Evolutionary conservation across 2,888 invertebrate species (phyloP).

Genomic region (Drosophila meridiana): DNA sequence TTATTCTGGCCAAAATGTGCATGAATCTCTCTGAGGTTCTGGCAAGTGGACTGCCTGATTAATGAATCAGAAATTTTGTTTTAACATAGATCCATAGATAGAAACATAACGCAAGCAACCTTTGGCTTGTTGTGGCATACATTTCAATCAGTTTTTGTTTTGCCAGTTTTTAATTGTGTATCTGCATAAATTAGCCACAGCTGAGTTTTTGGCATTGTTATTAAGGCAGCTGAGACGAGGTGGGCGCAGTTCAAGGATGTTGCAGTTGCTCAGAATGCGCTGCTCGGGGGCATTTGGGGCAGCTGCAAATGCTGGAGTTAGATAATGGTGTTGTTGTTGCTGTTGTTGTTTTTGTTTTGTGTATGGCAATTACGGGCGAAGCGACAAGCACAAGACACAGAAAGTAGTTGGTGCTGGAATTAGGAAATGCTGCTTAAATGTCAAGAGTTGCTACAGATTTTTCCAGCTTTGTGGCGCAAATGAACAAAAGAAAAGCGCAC

Average conservation of each 20-base stretch:
- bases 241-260: conserved; percentile 63
- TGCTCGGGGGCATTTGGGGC: conserved; percentile 45
- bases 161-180: conserved; percentile 33
- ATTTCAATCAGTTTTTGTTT: conserved; percentile 35
- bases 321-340: conserved; percentile 62
- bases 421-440: conserved; percentile 76
- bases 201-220: conserved; percentile 64
- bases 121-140: conserved; percentile 37
- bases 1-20: conserved; percentile 51
- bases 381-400: conserved; percentile 42
- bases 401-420: conserved; percentile 68
- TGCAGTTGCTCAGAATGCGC: conserved; percentile 49
- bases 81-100: conserved; percentile 31
- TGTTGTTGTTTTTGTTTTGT: background rate
- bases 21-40: conserved; percentile 27
- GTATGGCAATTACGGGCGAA: conserved; percentile 44
- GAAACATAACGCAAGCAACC: conserved; percentile 30
- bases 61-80: conserved; percentile 39
- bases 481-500: conserved; percentile 71
- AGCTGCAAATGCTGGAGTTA: conserved; percentile 57
- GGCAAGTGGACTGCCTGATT: conserved; percentile 27
- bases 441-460: conserved; percentile 75
- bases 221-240: conserved; percentile 54
- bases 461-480: conserved; percentile 72
- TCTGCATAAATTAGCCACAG: conserved; percentile 51